Percentiles rank a stretch among this genome's conserved stretches.
Evolutionary conservation across 2,113 vertebrate species (phyloP).

Genomic region (Galeopterus variegatus): DNA sequence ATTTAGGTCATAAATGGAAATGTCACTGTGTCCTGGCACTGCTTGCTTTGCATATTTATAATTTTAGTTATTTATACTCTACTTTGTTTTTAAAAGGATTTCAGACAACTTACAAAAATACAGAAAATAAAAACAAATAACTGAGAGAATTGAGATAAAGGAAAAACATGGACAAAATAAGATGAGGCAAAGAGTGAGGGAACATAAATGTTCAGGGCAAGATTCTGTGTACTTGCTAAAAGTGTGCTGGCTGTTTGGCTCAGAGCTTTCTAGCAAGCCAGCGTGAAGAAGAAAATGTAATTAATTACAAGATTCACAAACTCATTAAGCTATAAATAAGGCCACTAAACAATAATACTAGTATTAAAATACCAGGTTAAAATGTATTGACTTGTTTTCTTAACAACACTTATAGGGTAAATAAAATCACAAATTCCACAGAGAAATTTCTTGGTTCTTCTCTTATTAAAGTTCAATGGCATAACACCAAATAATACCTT

Average conservation of each 20-base stretch:
- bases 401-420: neutral
- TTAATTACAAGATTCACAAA: conserved; percentile 11
- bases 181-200: neutral
- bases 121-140: conserved; percentile 43
- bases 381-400: conserved; percentile 13
- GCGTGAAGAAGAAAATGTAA: neutral
- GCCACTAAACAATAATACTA: neutral
- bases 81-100: conserved; percentile 70
- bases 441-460: neutral
- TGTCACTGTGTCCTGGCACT: conserved; percentile 61
- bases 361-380: neutral
- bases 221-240: neutral
- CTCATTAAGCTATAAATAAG: neutral
- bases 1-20: conserved; percentile 79
- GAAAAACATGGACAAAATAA: conserved; percentile 11
- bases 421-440: neutral
- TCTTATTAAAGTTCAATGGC: neutral
- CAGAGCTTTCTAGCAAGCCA: neutral
- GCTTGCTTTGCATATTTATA: conserved; percentile 63
- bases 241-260: neutral
- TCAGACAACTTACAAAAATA: conserved; percentile 69
- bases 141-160: conserved; percentile 22
- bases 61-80: conserved; percentile 70
- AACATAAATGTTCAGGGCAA: neutral
- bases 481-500: neutral